Evolutionary conservation across 2,888 invertebrate species (phyloP), one percentile per base, ranked within the genome.

Genomic region (Amorpha juglandis): DNA sequence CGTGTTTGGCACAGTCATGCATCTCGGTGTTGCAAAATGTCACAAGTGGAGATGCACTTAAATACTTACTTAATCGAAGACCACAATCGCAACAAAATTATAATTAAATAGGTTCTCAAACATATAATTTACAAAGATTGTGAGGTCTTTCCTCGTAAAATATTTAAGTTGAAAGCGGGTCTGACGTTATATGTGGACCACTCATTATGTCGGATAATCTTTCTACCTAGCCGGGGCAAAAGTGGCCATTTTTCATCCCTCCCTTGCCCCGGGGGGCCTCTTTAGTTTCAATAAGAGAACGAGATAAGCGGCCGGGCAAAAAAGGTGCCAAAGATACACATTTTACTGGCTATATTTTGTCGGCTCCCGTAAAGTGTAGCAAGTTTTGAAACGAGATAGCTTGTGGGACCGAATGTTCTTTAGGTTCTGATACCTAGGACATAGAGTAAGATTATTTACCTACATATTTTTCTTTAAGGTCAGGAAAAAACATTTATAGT

Each of bases 271-370:
- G 71, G 67, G 81, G 84, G 87, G 78, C 75, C 84, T 81, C 79
- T 88, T 87, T 82, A 86, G 86, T 87, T 88, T 88, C 88, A 88
- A 88, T 88, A 87, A 84, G 78, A 78, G 75, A 74, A 74, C 71
- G 67, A 80, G 87, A 87, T 87, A 87, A 87, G 87, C 63, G 66
- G 63, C 35, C 51, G 33, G 51, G 16, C 33, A 38, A 51, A 58
- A 65, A 66, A 66, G 52, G 42, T 52, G 50, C 50, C 33, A 33
- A 47, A 45, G 45, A 63, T 63, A 51, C 12, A 47, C 45, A 14
- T 52, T 63, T 27, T 47, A 11, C 47, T 63, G 63, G 53, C 45
- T 33, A 53, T 19, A 53, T 53, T 53, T 42, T 42, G 14, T 1
- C 42, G 16, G 42, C 42, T 45, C 1, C n/a, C 14, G n/a, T 62